Conservation (phyloP, 2,888 invertebrate species). For the Ectobius pallidus region DNA sequence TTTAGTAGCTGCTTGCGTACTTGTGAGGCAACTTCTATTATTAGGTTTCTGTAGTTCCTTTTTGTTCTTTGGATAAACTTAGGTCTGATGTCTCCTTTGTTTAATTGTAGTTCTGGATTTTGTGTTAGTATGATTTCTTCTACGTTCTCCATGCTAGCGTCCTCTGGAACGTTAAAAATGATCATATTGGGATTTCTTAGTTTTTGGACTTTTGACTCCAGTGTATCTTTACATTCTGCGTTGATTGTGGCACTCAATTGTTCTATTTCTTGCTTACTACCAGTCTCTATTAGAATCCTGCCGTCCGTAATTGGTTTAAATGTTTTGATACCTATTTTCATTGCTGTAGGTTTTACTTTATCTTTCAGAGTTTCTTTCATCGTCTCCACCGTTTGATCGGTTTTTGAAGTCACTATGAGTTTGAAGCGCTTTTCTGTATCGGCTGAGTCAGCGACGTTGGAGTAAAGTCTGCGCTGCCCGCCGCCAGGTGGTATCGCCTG, state of each 20-base stretch:
- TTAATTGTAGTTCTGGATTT: not conserved
- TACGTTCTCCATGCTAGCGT: not conserved
- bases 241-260: not conserved
- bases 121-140: not conserved
- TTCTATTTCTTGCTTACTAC: not conserved
- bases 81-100: not conserved
- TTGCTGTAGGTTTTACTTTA: not conserved
- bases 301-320: not conserved
- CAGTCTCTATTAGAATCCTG: not conserved
- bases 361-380: not conserved
- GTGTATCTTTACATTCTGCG: conserved; percentile 28
- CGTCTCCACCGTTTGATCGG: not conserved
- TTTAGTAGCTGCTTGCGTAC: not conserved
- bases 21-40: not conserved
- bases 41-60: not conserved
- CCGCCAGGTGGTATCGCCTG: not conserved
- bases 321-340: not conserved
- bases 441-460: not conserved
- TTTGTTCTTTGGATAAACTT: not conserved
- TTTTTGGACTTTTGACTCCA: not conserved
- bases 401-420: not conserved
- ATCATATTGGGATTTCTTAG: not conserved
- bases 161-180: not conserved
- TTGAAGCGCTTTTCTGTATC: not conserved
- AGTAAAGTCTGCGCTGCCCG: not conserved